Conservation (phyloP, 2,797 vertebrate species). For the Pseudomugil tenellus region DNA sequence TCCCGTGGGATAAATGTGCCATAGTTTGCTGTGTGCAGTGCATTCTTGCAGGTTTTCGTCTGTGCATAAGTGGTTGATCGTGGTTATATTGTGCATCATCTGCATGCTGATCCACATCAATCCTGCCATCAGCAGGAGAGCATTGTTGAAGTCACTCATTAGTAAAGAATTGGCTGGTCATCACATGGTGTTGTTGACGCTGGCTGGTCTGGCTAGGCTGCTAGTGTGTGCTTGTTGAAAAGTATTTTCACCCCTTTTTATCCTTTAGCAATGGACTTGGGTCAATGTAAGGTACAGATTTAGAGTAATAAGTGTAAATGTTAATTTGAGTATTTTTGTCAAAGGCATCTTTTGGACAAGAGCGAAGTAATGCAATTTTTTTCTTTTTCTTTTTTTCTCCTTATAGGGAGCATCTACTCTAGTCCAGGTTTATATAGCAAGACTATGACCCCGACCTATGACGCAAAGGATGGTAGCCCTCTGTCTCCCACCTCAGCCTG, state of each 20-base stretch:
- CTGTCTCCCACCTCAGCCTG: constrained; percentile 97
- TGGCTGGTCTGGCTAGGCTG: constrained; percentile 58
- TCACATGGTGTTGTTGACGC: constrained; percentile 56
- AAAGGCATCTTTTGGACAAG: not conserved
- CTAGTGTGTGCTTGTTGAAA: constrained; percentile 48
- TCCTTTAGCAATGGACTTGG: constrained; percentile 8
- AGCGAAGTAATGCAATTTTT: constrained; percentile 23
- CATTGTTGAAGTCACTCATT: constrained; percentile 61
- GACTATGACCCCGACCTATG: constrained; percentile 99
- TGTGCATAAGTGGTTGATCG: constrained; percentile 56
- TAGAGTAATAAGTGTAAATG: not conserved
- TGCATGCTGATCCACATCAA: constrained; percentile 72
- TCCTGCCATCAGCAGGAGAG: constrained; percentile 45
- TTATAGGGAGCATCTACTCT: constrained; percentile 96
- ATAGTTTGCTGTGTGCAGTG: constrained; percentile 71
- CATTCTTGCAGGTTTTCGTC: constrained; percentile 55
- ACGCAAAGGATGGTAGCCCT: constrained; percentile 96
- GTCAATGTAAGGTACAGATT: not conserved
- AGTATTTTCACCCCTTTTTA: constrained; percentile 24
- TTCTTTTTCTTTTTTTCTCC: constrained; percentile 27
- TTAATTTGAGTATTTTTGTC: constrained; percentile 3
- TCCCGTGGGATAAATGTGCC: constrained; percentile 53
- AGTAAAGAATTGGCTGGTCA: constrained; percentile 56
- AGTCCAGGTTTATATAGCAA: constrained; percentile 99
- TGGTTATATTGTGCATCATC: constrained; percentile 63